Base-by-base conservation (phyloP, 1,140 invertebrate species). In the Globodera rostochiensis region DNA sequence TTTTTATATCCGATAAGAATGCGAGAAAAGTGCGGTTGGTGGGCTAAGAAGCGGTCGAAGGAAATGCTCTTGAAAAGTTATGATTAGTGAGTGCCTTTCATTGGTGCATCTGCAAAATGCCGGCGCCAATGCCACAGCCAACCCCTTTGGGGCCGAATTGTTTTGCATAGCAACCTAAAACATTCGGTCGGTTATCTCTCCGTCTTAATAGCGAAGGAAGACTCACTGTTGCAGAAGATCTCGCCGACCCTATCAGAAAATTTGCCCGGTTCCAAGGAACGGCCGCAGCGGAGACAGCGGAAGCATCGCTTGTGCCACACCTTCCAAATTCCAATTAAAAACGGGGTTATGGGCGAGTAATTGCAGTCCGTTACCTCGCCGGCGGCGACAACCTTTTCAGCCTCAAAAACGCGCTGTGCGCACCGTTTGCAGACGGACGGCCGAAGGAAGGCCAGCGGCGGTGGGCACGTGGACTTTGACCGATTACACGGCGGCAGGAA, bases 51-150 rank as follows among this genome's bases (percentile, higher is more conserved):
- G 25, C 25, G 25, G 25, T 25, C 25, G 25, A 25, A 25, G 25
- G 25, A 25, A 25, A 25, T 25, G 25, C 25, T n/a, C n/a, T n/a
- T n/a, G n/a, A n/a, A n/a, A n/a, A n/a, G n/a, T n/a, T n/a, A n/a
- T 25, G 25, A 25, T 25, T 25, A 25, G 25, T 25, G 25, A 25
- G 25, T 25, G 25, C 49, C 13, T 67, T 69, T 81, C 71, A 83
- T 25, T 83, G 82, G 76, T 83, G 82, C 82, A 83, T 83, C 76
- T 83, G 82, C 15, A 82, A 53, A 84, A 83, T 83, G 19, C 74
- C 82, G 73, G 83, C 82, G 9, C 81, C 82, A 21, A 84, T 45
- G 47, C 82, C 82, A 53, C 77, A 84, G 11, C 82, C 82, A 15
- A 84, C 75, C 13, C 82, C 82, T 57, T 83, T 83, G 15, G 82